A percentile compares a stretch with the other conserved stretches of the same genome.
Conservation (phyloP, 2,797 vertebrate species). For the Enteromius thamalakanensis region DNA sequence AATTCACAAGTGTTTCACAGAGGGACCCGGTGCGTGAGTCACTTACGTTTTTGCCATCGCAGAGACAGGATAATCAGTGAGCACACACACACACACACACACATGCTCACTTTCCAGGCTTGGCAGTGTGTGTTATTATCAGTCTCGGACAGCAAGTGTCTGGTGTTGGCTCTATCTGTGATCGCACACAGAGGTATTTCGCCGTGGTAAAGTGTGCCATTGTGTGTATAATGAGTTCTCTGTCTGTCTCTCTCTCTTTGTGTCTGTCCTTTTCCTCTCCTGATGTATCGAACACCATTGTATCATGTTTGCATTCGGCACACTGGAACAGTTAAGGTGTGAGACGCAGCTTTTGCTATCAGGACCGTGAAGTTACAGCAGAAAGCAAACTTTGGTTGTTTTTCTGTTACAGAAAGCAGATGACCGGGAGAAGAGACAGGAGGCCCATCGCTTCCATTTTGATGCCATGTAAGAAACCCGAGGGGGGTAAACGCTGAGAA, state of each 20-base stretch:
- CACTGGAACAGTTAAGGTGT: slow-evolving; percentile 2
- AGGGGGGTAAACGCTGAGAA: slow-evolving; percentile 41
- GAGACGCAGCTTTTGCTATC: neutral
- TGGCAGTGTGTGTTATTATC: slow-evolving; percentile 59
- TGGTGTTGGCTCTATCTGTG: slow-evolving; percentile 58
- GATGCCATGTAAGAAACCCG: slow-evolving; percentile 89
- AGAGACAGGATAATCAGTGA: slow-evolving; percentile 49
- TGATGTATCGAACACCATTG: slow-evolving; percentile 6
- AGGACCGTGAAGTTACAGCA: slow-evolving; percentile 10
- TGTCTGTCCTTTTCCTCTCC: slow-evolving; percentile 18
- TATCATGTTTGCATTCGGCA: slow-evolving; percentile 17
- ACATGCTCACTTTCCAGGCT: slow-evolving; percentile 9
- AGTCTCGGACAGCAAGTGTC: slow-evolving; percentile 58
- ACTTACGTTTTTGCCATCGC: slow-evolving; percentile 41
- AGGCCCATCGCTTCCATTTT: slow-evolving; percentile 97
- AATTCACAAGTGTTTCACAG: slow-evolving; percentile 37
- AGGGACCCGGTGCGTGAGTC: slow-evolving; percentile 31
- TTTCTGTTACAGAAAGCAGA: slow-evolving; percentile 91
- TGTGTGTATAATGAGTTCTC: slow-evolving; percentile 58
- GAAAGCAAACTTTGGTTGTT: slow-evolving; percentile 15
- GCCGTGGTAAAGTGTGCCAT: slow-evolving; percentile 56
- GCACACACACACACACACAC: slow-evolving; percentile 37
- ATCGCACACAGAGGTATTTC: slow-evolving; percentile 58
- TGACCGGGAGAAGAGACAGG: slow-evolving; percentile 94
- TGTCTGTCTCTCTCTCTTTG: slow-evolving; percentile 31